phyloP scores from a whole-genome alignment of 2,888 invertebrate species.

The Trissolcus brochymenae region DNA sequence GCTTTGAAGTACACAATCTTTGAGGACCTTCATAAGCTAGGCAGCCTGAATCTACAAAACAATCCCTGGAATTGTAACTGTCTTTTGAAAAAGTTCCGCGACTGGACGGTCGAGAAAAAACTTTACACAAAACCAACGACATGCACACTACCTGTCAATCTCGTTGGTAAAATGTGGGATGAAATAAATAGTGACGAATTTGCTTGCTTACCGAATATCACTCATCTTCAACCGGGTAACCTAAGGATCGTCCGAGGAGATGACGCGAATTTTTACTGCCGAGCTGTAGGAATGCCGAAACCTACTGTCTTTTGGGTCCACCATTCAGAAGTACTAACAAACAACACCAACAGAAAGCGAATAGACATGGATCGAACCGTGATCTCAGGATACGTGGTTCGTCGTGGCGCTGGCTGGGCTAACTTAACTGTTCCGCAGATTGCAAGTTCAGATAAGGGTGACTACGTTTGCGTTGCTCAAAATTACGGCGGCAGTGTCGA shows the following conservation, averaged over 20 bases:
- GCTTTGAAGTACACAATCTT: conserved; percentile 82
- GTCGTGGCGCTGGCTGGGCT: conserved; percentile 71
- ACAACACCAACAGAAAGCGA: conserved; percentile 63
- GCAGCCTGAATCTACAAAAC: conserved; percentile 85
- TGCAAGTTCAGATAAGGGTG: conserved; percentile 82
- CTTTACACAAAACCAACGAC: conserved; percentile 86
- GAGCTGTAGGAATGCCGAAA: conserved; percentile 85
- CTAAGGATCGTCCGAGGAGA: conserved; percentile 81
- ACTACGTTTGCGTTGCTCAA: conserved; percentile 87
- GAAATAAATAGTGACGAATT: conserved; percentile 84
- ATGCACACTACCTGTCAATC: conserved; percentile 83
- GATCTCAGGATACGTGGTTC: conserved; percentile 73
- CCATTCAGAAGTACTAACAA: conserved; percentile 66
- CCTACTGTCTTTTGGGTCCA: conserved; percentile 81
- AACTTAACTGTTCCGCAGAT: conserved; percentile 83
- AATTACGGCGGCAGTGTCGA: conserved; percentile 89
- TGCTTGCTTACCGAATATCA: conserved; percentile 88
- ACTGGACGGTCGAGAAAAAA: conserved; percentile 85
- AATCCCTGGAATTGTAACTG: conserved; percentile 96
- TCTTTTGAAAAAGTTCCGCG: conserved; percentile 85
- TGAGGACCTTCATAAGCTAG: conserved; percentile 81
- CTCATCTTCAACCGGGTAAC: conserved; percentile 73
- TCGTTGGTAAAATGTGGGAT: conserved; percentile 85
- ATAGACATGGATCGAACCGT: conserved; percentile 71
- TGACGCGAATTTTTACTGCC: conserved; percentile 83